A percentile compares a stretch with the other conserved stretches of the same genome.
Evolutionary conservation across 2,888 invertebrate genomes (phyloP).

Genomic region (Hydraecia micacea): DNA sequence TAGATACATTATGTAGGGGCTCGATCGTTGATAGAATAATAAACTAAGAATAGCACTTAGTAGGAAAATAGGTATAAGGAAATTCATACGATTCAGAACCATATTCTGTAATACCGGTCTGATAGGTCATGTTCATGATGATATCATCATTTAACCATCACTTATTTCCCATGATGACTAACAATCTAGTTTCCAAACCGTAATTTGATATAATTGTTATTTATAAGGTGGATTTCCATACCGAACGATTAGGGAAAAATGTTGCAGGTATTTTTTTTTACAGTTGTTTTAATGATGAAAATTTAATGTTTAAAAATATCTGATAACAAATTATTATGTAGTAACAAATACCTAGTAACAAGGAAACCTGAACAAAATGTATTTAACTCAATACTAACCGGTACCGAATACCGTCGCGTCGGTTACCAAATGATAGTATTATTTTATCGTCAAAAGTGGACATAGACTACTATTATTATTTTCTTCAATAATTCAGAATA

Average conservation of each 20-base stretch:
- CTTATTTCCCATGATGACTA: constrained; percentile 22
- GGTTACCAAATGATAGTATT: neutral
- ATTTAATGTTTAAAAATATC: neutral
- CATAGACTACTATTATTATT: neutral
- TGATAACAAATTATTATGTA: too few relatives aligned
- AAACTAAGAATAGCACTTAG: too few relatives aligned
- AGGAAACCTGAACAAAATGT: neutral
- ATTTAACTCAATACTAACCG: neutral
- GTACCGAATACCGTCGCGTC: neutral
- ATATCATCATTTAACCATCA: constrained; percentile 19
- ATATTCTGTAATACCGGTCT: neutral
- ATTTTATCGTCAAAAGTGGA: neutral
- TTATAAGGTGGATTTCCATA: neutral
- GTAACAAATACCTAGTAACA: neutral
- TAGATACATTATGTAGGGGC: neutral
- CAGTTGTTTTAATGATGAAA: neutral
- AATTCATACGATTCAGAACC: neutral
- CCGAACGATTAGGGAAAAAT: neutral
- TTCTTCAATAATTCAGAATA: neutral
- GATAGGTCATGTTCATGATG: neutral
- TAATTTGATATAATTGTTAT: constrained; percentile 9
- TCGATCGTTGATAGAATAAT: neutral
- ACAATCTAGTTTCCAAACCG: constrained; percentile 3
- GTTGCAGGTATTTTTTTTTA: neutral
- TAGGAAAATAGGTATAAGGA: neutral